These are phyloP conservation scores for Chauna torquata DNA, from an alignment of 2,113 vertebrate genomes.

Conservation along the genomic window DNA sequence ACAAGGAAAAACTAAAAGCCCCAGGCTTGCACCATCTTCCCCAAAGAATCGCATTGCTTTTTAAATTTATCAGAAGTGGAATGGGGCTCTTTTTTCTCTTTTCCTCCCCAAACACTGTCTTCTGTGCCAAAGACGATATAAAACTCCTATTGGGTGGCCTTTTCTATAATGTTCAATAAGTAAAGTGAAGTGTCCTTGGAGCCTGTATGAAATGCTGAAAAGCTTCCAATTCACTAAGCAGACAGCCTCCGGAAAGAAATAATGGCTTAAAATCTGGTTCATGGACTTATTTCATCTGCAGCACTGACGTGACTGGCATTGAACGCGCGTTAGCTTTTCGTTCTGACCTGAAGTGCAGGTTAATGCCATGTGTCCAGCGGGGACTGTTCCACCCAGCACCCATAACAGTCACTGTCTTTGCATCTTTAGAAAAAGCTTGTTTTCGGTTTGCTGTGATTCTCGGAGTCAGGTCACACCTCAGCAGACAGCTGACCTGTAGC, in stretches of 20 bases:
- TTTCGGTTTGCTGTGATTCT: background rate
- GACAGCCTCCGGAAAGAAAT: background rate
- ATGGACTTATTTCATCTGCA: background rate
- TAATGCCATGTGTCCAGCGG: background rate
- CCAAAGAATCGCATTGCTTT: background rate
- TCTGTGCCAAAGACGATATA: background rate
- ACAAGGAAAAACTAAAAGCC: background rate
- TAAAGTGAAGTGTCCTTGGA: background rate
- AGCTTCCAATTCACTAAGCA: background rate
- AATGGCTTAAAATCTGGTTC: background rate
- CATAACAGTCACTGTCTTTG: fast-evolving
- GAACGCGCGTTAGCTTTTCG: background rate
- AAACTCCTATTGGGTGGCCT: background rate
- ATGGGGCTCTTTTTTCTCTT: background rate
- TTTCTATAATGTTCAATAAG: background rate
- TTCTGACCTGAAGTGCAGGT: background rate
- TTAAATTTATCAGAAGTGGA: background rate
- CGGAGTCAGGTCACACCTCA: background rate
- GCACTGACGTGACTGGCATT: background rate
- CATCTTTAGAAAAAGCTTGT: background rate
- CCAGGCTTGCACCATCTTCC: fast-evolving
- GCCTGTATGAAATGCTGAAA: background rate
- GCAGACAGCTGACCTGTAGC: background rate
- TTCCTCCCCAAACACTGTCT: background rate
- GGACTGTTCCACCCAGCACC: background rate